Evolutionary conservation across 1,140 invertebrate species (phyloP).

Genomic region (Acromyrmex echinatior): DNA sequence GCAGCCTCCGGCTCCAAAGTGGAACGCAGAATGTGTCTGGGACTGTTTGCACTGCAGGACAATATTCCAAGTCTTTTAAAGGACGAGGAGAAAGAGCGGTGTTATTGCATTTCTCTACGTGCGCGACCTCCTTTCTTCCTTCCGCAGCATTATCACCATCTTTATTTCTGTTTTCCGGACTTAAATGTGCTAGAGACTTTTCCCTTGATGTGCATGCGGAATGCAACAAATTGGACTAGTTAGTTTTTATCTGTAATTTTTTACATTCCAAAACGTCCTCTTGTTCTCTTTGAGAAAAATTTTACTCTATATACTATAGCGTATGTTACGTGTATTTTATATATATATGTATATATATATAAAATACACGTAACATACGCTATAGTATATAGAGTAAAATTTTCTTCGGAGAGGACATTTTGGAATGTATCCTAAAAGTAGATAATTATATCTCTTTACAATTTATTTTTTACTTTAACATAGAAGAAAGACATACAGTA

Average conservation of each 20-base stretch:
- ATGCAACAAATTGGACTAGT: not conserved
- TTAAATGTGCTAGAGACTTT: not conserved
- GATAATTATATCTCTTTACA: no score
- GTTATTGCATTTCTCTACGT: slow-evolving; percentile 75
- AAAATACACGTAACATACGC: no score
- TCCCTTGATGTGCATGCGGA: not conserved
- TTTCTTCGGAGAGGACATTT: no score
- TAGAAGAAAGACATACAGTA: not conserved
- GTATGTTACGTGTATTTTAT: no score
- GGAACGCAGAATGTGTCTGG: slow-evolving; percentile 84
- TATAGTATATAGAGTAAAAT: no score
- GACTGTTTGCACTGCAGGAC: slow-evolving; percentile 84
- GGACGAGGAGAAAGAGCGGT: slow-evolving; percentile 71
- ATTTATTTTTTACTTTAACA: not conserved
- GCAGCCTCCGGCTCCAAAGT: slow-evolving; percentile 79
- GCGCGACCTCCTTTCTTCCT: slow-evolving; percentile 48
- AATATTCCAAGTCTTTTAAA: slow-evolving; percentile 85
- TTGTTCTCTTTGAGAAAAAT: no score
- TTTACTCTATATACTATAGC: no score
- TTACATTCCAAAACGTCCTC: no score
- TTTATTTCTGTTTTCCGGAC: not conserved
- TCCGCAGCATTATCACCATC: slow-evolving; percentile 8
- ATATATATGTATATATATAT: no score
- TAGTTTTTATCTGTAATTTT: no score
- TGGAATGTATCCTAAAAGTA: no score